A percentile compares a stretch with the other conserved stretches of the same genome.
Evolutionary conservation across 2,113 vertebrate species (phyloP).

Genomic region (Monarcha castaneiventris): DNA sequence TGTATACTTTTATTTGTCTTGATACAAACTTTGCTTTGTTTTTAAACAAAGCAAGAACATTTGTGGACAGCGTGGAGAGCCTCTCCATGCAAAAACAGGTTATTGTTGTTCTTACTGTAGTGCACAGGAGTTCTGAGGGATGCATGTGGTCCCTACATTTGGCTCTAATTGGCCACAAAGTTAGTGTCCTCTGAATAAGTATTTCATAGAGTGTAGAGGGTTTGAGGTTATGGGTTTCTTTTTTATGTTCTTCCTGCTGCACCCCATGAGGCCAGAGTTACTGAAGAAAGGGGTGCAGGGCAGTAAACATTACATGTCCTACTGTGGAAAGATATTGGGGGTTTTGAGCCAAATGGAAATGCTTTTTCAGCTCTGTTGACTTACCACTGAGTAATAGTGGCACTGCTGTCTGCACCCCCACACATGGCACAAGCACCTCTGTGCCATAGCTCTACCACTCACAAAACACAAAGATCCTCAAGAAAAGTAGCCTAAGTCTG

Average conservation of each 20-base stretch:
- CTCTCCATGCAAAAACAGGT: neutral
- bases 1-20: neutral
- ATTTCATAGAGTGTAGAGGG: neutral
- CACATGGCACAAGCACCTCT: neutral
- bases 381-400: slow-evolving; percentile 53
- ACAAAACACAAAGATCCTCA: neutral
- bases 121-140: neutral
- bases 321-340: slow-evolving; percentile 51
- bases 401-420: neutral
- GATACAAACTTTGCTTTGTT: neutral
- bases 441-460: neutral
- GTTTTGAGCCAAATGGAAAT: slow-evolving; percentile 58
- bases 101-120: neutral
- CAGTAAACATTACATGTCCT: neutral
- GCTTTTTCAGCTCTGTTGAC: slow-evolving; percentile 55
- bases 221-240: neutral
- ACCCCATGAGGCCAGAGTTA: neutral
- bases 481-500: neutral
- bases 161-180: neutral
- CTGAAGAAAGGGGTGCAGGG: neutral
- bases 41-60: neutral
- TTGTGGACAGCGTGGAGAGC: neutral
- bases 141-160: neutral
- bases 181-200: neutral
- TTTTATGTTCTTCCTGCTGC: neutral